Base-by-base conservation (phyloP, 2,797 vertebrate species). In the Tamandua tetradactyla region DNA sequence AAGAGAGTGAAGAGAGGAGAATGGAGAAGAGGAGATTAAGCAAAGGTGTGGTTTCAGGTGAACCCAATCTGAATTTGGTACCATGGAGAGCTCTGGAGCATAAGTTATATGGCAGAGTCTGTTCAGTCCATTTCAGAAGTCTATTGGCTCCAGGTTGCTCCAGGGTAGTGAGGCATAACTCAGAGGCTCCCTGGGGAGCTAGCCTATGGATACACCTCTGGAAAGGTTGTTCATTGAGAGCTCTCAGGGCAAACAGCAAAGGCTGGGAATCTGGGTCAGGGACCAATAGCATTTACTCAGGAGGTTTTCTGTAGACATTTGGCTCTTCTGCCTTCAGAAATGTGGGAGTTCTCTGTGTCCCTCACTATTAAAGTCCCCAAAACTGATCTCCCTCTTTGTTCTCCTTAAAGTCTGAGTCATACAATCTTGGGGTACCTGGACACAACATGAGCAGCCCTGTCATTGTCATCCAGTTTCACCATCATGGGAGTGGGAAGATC, bases 101-200 rank as follows among this genome's bases (percentile, higher is more conserved):
- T 69, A 47, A 40, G 11, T 37, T 37, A 13, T 25, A 44, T 0
- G 12, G 22, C 14, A 59, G 7, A 40, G 32, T 37, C 20, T 61
- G 2, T 47, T 17, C 52, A n/a, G 17, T 0, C 25, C 3, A 7
- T 2, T 0, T 2, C 23, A 12, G 15, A 12, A 15, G 14, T 27
- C 11, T 17, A 13, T 7, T 40, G 35, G 47, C 47, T 71, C 15
- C 11, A 44, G 30, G 17, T 52, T 8, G 27, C 49, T 62, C 32
- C 35, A 35, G 8, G 5, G 3, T 62, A 4, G 10, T 27, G 23
- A 69, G 8, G 14, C 1, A 22, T 17, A 66, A 23, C 17, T 57
- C n/a, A 71, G 47, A 68, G 62, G 20, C 7, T 37, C 71, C 80
- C 40, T 17, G 14, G 13, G 30, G 32, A 75, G 5, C 30, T 66